Evolutionary conservation across 2,113 vertebrate species (phyloP), one percentile per base, ranked within the genome.

Genomic region (Okapia johnstoni): DNA sequence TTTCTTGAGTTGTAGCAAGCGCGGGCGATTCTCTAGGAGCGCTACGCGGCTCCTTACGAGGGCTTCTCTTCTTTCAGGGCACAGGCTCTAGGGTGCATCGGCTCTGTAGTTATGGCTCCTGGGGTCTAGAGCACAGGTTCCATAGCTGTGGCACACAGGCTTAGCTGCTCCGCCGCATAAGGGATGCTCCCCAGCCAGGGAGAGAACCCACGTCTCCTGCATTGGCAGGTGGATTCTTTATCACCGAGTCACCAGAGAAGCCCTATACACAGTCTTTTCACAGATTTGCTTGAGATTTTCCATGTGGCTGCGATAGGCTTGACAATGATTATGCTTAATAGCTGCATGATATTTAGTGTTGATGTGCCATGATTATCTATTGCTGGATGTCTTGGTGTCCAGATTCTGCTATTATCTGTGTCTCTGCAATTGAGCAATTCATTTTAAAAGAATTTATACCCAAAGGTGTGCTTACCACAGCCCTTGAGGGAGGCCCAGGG

Each of bases 31-130:
- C 70, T 76, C 36, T 7, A 26, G 36, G 1, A 76, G 70, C 2
- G 1, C 21, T 0, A 36, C 1, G 6, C 0, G 23, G 12, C 21
- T 73, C 36, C 70, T 73, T 2, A 1, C 0, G 2, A 7, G 11
- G 21, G 21, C 12, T 76, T 25, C 70, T 43, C 70, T 14, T 76
- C 36, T 43, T 25, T 43, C 36, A 7, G 12, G 7, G 70, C 12
- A 2, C 11, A 26, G 70, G 21, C 36, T 73, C 11, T 25, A 21
- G 10, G 66, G 19, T 5, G 1, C 66, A 12, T 0, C 19, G 2
- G 19, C 66, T 40, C 19, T 23, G 10, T 6, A 3, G 66, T 40
- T 10, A 1, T 0, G 36, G 36, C 70, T 25, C 12, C 23, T 3
- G 0, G 70, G 36, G 6, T 76, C 23, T 0, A 26, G 40, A 7